A percentile compares a stretch with the other conserved stretches of the same genome.
phyloP scores from a whole-genome alignment of 2,113 vertebrate genomes.

The Kryptolebias marmoratus region DNA sequence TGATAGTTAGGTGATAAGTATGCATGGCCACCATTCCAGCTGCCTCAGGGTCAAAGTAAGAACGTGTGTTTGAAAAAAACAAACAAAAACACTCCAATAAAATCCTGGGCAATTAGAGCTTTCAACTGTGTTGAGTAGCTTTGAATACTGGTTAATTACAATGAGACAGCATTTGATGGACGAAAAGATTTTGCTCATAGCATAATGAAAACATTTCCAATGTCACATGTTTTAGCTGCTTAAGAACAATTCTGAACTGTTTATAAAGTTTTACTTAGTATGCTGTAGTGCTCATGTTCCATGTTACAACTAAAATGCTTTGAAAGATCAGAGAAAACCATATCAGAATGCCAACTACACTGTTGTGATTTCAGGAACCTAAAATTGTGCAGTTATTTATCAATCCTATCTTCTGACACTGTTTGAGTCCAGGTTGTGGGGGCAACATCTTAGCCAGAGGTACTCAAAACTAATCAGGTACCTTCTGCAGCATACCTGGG shows the following conservation, averaged over 20 bases:
- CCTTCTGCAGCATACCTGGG: too few species aligned
- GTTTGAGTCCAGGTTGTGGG: too few species aligned
- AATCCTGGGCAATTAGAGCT: background rate
- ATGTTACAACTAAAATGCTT: background rate
- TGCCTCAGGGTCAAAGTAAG: slow-evolving; percentile 56
- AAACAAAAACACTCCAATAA: background rate
- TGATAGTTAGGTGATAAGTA: slow-evolving; percentile 74
- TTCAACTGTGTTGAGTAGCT: slow-evolving; percentile 25
- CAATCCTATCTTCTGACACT: too few species aligned
- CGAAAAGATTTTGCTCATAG: slow-evolving; percentile 27
- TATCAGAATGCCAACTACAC: background rate
- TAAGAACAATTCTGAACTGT: slow-evolving; percentile 6
- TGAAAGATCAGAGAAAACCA: background rate
- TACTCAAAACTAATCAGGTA: too few species aligned
- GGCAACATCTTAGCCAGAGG: too few species aligned
- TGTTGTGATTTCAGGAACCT: background rate
- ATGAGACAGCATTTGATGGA: slow-evolving; percentile 50
- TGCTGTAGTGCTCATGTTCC: too few species aligned
- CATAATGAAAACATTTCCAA: slow-evolving; percentile 28
- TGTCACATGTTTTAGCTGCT: slow-evolving; percentile 24
- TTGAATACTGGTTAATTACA: slow-evolving; percentile 58
- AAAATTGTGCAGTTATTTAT: background rate
- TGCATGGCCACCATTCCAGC: slow-evolving; percentile 56
- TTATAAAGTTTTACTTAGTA: background rate
- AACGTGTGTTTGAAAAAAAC: slow-evolving; percentile 6